Evolutionary conservation across 2,113 vertebrate species (phyloP), one percentile per base, ranked within the genome.

Genomic region (Eolophus roseicapilla): DNA sequence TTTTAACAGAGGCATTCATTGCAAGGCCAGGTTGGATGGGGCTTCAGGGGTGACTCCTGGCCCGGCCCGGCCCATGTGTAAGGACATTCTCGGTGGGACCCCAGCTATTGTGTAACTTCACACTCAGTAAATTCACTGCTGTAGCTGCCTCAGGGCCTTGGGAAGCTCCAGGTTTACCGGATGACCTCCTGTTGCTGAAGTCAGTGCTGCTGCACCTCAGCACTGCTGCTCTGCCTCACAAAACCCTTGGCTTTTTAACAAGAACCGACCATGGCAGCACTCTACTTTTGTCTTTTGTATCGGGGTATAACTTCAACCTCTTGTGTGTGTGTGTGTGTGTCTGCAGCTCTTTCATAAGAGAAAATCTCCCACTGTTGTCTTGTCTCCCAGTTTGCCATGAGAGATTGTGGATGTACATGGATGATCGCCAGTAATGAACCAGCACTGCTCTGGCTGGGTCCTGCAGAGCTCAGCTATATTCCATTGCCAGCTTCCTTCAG

Each of bases 31-130:
- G 13, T 59, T 59, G 33, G 57, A 24, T 1, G 33, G 55, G 33
- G 10, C 41, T 24, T 49, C 62, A 25, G 35, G 62, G 3, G 27
- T 25, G 53, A 49, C 33, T 6, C 74, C 49, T 44, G 35, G 47
- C 62, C 60, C 4, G 0, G 7, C 62, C 60, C 3, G 0, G 7
- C 28, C 43, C 8, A 3, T 16, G 29, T 27, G 70, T 10, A 11
- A 5, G 18, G 7, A 11, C 11, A 7, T 16, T 78, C 52, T 27
- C 6, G 1, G n/a, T 14, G 69, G 35, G 43, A 35, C 6, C 41
- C 19, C 27, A 25, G 57, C 52, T 43, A 1, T 19, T 33, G 2
- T 20, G 3, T 28, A 4, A 14, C 41, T 31, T 16, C 8, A 27
- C 7, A 7, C 9, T 20, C 28, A 5, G 15, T 41, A 17, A 28